Conservation (phyloP, 2,888 invertebrate genomes). For the Zele albiditarsus region DNA sequence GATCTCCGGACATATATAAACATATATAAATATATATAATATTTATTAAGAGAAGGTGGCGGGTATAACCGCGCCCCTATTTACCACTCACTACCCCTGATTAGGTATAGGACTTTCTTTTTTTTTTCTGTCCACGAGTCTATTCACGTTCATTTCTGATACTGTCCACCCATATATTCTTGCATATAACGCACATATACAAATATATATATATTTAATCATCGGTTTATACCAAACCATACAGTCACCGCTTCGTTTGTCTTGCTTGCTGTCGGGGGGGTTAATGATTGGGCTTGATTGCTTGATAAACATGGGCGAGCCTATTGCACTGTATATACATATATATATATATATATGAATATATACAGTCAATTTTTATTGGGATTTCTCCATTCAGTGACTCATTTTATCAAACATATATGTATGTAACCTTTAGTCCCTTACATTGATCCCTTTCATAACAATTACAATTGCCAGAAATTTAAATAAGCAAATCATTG, state of each 20-base stretch:
- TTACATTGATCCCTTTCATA: conserved; percentile 9
- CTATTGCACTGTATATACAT: conserved; percentile 46
- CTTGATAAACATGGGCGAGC: conserved; percentile 71
- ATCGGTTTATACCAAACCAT: conserved; percentile 36
- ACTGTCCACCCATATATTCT: background rate
- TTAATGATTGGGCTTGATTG: conserved; percentile 73
- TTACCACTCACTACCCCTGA: conserved; percentile 73
- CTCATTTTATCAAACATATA: conserved; percentile 13
- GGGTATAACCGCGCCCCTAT: conserved; percentile 70
- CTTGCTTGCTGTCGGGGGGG: conserved; percentile 56
- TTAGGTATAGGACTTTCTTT: conserved; percentile 59
- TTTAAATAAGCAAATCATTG: background rate
- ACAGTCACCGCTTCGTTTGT: background rate
- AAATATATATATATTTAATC: background rate
- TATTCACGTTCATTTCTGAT: conserved; percentile 37
- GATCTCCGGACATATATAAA: background rate
- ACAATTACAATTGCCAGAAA: background rate
- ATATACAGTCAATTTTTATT: conserved; percentile 26
- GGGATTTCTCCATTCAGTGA: conserved; percentile 30
- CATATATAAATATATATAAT: background rate
- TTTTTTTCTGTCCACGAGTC: conserved; percentile 70
- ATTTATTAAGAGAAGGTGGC: conserved; percentile 13
- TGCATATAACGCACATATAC: no score
- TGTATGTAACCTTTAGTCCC: background rate
- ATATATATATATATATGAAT: background rate